These are phyloP conservation scores for Venturia canescens DNA, from an alignment of 1,140 invertebrate genomes.

Conservation along the genomic window DNA sequence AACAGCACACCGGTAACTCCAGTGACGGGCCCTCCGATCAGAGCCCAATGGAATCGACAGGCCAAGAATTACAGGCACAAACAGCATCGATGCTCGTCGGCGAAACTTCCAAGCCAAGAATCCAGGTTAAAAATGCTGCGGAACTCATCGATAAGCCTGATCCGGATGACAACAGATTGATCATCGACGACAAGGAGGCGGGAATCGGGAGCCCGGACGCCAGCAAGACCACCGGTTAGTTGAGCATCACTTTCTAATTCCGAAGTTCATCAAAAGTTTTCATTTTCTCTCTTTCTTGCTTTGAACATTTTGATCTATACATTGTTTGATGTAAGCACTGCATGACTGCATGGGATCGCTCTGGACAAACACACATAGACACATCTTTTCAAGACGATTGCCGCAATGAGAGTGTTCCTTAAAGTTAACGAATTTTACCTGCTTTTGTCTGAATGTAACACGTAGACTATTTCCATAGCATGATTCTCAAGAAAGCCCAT, in stretches of 20 bases:
- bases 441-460: neutral
- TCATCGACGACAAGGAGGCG: constrained; percentile 69
- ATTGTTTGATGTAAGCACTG: constrained; percentile 2
- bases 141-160: constrained; percentile 73
- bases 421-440: neutral
- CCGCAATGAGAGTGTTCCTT: neutral
- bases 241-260: constrained; percentile 43
- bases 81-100: constrained; percentile 53
- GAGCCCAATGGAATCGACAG: constrained; percentile 56
- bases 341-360: constrained; percentile 12
- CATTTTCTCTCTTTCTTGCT: constrained; percentile 50
- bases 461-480: too few species aligned
- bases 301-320: constrained; percentile 43
- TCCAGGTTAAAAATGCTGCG: constrained; percentile 75
- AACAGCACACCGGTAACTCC: constrained; percentile 74
- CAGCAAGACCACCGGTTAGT: constrained; percentile 74
- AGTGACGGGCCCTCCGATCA: constrained; percentile 45
- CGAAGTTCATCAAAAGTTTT: constrained; percentile 34
- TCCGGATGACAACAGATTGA: constrained; percentile 60
- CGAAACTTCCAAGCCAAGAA: constrained; percentile 61
- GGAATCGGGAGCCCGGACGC: constrained; percentile 67
- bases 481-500: too few species aligned
- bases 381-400: neutral
- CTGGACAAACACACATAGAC: neutral
- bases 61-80: constrained; percentile 61